A percentile compares a stretch with the other conserved stretches of the same genome.
phyloP scores from a whole-genome alignment of 2,797 vertebrate species.

The Champsocephalus esox region DNA sequence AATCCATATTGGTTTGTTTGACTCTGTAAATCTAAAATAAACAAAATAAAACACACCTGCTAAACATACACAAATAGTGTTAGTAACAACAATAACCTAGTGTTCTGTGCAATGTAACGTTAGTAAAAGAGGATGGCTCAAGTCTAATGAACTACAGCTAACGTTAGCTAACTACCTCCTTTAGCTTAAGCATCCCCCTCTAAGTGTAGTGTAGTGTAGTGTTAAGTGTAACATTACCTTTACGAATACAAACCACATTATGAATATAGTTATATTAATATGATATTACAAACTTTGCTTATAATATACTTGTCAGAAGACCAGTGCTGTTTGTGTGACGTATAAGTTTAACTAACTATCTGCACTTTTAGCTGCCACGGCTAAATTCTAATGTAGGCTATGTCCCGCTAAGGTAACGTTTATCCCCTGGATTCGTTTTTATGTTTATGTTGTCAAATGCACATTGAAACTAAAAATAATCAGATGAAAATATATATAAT shows the following conservation, averaged over 20 bases:
- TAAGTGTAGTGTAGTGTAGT: background rate
- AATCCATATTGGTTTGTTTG: conserved; percentile 48
- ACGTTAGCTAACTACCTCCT: background rate
- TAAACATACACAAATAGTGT: background rate
- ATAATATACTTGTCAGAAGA: no score
- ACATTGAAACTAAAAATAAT: no score
- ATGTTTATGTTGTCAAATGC: background rate
- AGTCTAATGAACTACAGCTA: background rate
- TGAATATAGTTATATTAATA: background rate
- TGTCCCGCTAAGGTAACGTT: background rate
- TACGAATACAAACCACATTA: background rate
- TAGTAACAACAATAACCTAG: background rate
- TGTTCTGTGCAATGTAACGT: background rate
- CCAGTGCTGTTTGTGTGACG: background rate
- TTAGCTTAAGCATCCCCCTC: background rate
- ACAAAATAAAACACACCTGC: background rate
- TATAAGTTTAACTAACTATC: background rate
- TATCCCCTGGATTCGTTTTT: background rate
- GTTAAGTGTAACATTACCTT: background rate
- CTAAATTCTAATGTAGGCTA: conserved; percentile 8
- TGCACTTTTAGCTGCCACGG: background rate
- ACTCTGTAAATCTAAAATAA: background rate
- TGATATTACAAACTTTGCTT: background rate
- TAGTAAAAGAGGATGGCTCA: background rate
- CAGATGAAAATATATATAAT: background rate